These are phyloP conservation scores for Plusia festucae DNA, from an alignment of 2,888 invertebrate genomes.

Conservation along the genomic window DNA sequence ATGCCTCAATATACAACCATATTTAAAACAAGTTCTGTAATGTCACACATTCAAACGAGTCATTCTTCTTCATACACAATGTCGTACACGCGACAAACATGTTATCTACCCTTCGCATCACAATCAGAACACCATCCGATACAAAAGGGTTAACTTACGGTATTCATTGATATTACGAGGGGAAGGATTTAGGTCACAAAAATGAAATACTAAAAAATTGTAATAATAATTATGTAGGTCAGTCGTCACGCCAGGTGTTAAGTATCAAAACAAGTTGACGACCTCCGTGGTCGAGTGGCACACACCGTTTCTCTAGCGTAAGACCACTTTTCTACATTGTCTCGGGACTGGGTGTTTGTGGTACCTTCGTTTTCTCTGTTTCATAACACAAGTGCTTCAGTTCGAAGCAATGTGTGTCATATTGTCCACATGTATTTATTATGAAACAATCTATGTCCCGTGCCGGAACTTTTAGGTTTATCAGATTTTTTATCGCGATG, in stretches of 20 bases:
- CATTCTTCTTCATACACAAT: not conserved
- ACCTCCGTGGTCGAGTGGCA: not conserved
- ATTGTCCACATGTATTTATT: no score
- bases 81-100: not conserved
- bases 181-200: conserved; percentile 37
- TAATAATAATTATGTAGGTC: conserved; percentile 19
- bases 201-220: not conserved
- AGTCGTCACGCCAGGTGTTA: conserved; percentile 5
- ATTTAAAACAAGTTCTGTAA: not conserved
- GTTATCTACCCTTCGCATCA: conserved; percentile 20
- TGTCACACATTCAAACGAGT: not conserved
- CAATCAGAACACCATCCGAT: conserved; percentile 5
- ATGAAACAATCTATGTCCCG: no score
- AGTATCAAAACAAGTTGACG: no score
- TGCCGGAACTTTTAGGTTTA: not conserved
- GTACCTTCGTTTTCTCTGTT: no score
- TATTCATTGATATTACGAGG: conserved; percentile 17
- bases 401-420: no score
- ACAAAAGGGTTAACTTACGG: conserved; percentile 7
- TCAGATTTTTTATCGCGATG: not conserved
- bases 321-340: no score
- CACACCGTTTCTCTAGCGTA: no score
- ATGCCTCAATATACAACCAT: no score
- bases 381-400: no score
- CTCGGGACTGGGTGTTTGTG: no score